Evolutionary conservation across 2,797 vertebrate genomes (phyloP), one percentile per base, ranked within the genome.

Genomic region (Anniella stebbinsi): DNA sequence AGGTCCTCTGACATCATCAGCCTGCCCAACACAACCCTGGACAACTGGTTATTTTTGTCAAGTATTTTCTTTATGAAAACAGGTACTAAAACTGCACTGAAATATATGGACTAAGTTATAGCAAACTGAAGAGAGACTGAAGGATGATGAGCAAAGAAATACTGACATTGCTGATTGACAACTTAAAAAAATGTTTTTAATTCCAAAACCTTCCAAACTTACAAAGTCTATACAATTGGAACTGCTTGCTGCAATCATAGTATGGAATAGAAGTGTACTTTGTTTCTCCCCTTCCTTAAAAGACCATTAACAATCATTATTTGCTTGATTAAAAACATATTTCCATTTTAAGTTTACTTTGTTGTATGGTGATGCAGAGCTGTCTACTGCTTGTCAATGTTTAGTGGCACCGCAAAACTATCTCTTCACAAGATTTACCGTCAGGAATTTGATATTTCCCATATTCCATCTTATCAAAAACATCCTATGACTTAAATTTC

Each of bases 41-140:
- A 84, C 1, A 51, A 0, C 13, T 70, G 89, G 69, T 81, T 10
- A 17, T 89, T 92, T 89, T 88, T 78, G 33, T 87, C 72, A 86
- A 41, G 28, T 48, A 51, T 36, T 84, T 45, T 36, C 73, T 88
- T 36, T 84, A 63, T 36, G 4, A 1, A 38, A 70, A 1, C 30
- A 33, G 51, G 1, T 69, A 80, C 88, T 78, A 89, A 82, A 85
- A 66, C 67, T 75, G 5, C 80, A 33, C 84, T 91, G 84, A 81
- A 87, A 92, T 17, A 60, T 38, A 69, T 30, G 51, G 72, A 0
- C 21, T 36, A n/a, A 15, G 51, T 80, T 72, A 2, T 30, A 28
- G 17, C 38, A 41, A 69, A 63, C 66, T n/a, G 9, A 33, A 66
- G 3, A 66, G 66, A 75, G 23, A n/a, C 82, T 67, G 85, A 86